Base-by-base conservation (phyloP, 2,888 invertebrate species). In the Ormyrus pomaceus region DNA sequence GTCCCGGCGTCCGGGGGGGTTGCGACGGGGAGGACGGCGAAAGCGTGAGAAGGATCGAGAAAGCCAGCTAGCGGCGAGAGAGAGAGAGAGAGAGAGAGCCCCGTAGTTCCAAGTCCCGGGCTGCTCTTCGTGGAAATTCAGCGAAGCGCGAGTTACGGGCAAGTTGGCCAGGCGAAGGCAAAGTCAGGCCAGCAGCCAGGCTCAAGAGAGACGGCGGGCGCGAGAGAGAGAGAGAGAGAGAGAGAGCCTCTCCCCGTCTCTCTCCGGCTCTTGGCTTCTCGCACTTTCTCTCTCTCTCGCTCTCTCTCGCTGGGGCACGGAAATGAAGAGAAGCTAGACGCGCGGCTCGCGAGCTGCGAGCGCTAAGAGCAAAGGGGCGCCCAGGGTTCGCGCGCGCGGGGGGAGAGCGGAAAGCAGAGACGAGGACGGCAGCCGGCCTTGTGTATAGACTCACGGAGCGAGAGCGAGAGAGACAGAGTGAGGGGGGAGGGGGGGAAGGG, bases 141-240 rank as follows among this genome's bases (percentile, higher is more conserved):
- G 87, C 88, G 86, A 84, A 87, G 87, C 88, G 87, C 88, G 87
- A 88, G 87, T 88, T 88, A 88, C 87, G 86, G 86, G 84, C 48
- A 87, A 88, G 84, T 87, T 87, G 86, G 83, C 85, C 86, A 85
- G 82, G 69, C 80, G 72, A 72, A 87, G 87, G 87, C 86, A 87
- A 87, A 86, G 87, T 87, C 87, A 86, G 88, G 86, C 34, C 87
- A 88, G 87, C 11, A 34, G 51, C 19, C 45, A 46, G 19, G 46
- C 45, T 10, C 62, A 59, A 59, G 62, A 62, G 62, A 62, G 62
- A 10, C 45, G 34, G 34, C 34, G 34, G 4, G 34, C 34, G 34
- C 0, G 62, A 62, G 1, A 19, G 59, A 34, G 34, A 34, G 3
- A 34, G 34, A 19, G 19, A 19, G 19, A 19, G 59, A 34, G 59